Evolutionary conservation across 35 echinoderm and acorn worm species (phyloP).

Genomic region (Apostichopus japonicus): DNA sequence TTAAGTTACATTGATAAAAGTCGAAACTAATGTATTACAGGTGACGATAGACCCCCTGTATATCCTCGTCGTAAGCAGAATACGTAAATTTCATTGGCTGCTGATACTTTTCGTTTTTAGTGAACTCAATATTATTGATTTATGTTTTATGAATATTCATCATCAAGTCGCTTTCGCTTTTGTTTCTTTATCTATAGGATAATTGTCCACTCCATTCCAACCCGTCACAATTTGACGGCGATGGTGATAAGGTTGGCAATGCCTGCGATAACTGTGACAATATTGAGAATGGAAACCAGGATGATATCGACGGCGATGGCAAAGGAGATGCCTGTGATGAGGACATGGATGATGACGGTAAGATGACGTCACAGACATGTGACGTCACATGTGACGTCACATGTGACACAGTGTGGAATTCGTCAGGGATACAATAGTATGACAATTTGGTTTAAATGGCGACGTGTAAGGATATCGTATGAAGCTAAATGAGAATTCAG

Average conservation of each 20-base stretch:
- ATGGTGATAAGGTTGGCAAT: conserved; percentile 72
- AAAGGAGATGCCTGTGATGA: conserved; percentile 86
- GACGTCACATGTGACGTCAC: no score
- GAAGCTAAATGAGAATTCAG: no score
- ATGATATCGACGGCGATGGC: conserved; percentile 81
- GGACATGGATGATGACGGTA: conserved; percentile 98
- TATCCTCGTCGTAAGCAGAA: not conserved
- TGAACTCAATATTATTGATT: no score
- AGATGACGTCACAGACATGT: not conserved
- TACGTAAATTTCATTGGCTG: not conserved
- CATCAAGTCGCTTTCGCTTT: not conserved
- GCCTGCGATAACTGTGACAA: conserved; percentile 74
- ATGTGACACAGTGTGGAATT: no score
- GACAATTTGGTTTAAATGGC: no score
- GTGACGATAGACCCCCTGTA: no score
- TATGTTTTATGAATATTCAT: not conserved
- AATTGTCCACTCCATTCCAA: conserved; percentile 70
- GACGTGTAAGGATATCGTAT: no score
- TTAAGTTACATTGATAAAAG: no score
- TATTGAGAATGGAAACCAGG: conserved; percentile 65
- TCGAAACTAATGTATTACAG: no score
- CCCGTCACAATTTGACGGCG: conserved; percentile 59
- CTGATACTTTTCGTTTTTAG: not conserved
- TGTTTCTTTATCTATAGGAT: conserved; percentile 45
- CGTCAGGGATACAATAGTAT: no score